Evolutionary conservation across 2,113 vertebrate species (phyloP).

Genomic region (Calidris pugnax): DNA sequence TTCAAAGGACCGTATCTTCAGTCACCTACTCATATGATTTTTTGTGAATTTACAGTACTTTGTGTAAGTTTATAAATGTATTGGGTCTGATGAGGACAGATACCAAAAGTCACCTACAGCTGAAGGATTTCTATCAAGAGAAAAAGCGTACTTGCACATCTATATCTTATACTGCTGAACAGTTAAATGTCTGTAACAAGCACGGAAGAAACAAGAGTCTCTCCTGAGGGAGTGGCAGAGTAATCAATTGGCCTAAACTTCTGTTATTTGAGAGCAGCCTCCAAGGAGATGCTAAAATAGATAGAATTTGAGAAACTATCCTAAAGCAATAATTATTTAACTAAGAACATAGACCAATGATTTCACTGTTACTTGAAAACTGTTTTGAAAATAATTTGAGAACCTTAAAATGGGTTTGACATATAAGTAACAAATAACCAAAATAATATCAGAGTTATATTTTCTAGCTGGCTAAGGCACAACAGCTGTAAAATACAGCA

Average conservation of each 20-base stretch:
- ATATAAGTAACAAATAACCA: background rate
- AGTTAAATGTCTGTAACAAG: conserved; percentile 9
- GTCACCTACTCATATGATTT: background rate
- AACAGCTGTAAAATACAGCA: background rate
- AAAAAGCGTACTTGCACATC: background rate
- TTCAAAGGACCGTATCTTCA: background rate
- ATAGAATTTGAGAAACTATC: background rate
- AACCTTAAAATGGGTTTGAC: background rate
- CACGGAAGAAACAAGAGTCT: background rate
- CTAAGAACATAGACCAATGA: background rate
- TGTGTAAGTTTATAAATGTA: background rate
- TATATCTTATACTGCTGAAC: background rate
- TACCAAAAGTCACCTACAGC: background rate
- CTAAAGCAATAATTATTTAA: background rate
- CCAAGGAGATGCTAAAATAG: background rate
- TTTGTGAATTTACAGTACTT: background rate
- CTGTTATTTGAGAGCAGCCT: background rate
- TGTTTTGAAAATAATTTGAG: background rate
- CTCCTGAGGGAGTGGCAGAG: background rate
- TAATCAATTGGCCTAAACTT: background rate
- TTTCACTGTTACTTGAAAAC: background rate
- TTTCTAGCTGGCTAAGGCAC: background rate
- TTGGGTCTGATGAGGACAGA: background rate
- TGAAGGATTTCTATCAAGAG: background rate
- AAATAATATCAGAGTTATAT: background rate